phyloP scores from a whole-genome alignment of 2,888 invertebrate genomes.

The Mesochorus sp. region DNA sequence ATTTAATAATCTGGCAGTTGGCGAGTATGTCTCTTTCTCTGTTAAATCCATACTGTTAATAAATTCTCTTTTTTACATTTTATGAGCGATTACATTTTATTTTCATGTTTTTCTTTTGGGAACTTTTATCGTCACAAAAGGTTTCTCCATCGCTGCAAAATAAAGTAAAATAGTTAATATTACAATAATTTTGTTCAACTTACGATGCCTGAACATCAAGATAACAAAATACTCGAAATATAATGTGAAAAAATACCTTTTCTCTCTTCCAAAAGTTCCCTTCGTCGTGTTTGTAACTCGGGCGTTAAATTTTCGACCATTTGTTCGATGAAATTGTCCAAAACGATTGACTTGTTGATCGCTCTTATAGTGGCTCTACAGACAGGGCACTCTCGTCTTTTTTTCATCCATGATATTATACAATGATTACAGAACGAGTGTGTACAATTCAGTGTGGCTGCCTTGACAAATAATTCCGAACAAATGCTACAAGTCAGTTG shows the following conservation, averaged over 20 bases:
- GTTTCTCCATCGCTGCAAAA: slow-evolving; percentile 34
- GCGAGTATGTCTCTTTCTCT: not conserved
- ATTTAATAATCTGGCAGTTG: not conserved
- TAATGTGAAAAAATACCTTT: slow-evolving; percentile 62
- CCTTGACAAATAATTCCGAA: slow-evolving; percentile 88
- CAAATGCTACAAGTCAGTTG: slow-evolving; percentile 91
- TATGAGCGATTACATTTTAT: not conserved
- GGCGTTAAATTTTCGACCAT: slow-evolving; percentile 86
- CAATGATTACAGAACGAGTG: slow-evolving; percentile 90
- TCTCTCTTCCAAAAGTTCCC: slow-evolving; percentile 78
- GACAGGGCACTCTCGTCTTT: slow-evolving; percentile 88
- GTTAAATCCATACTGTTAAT: no score
- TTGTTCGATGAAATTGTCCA: slow-evolving; percentile 89
- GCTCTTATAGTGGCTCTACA: slow-evolving; percentile 84
- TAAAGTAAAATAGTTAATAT: not conserved
- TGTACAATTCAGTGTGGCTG: slow-evolving; percentile 88
- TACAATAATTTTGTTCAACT: not conserved
- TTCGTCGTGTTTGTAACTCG: slow-evolving; percentile 85
- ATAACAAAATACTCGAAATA: slow-evolving; percentile 11
- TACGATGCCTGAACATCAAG: not conserved
- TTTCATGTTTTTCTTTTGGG: slow-evolving; percentile 23
- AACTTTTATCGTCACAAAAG: slow-evolving; percentile 34
- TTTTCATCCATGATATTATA: slow-evolving; percentile 87
- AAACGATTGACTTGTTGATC: slow-evolving; percentile 85
- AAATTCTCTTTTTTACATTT: no score